phyloP scores from a whole-genome alignment of 2,797 vertebrate genomes.

The Glossophaga mutica region DNA sequence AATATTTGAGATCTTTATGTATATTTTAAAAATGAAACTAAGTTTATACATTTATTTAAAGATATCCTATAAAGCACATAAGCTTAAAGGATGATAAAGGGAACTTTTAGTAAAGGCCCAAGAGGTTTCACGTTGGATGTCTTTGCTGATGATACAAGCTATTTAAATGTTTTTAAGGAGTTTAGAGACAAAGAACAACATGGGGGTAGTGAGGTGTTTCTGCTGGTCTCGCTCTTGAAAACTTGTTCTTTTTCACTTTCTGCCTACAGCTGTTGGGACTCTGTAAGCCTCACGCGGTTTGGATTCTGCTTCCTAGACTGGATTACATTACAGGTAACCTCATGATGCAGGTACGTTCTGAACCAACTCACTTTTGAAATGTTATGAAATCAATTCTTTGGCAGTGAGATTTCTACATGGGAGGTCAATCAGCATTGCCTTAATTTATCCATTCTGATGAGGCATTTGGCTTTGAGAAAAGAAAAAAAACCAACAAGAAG shows the following conservation, averaged over 20 bases:
- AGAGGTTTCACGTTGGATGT: neutral
- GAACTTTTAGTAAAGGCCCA: neutral
- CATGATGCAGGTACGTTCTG: neutral
- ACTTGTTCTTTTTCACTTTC: neutral
- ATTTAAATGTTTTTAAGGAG: neutral
- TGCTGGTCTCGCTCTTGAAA: neutral
- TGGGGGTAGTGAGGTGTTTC: neutral
- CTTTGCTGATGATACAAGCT: neutral
- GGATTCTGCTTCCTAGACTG: neutral
- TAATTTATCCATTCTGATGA: neutral
- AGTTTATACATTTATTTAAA: slow-evolving; percentile 2
- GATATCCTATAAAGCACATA: neutral
- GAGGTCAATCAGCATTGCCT: neutral
- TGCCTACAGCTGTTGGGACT: neutral
- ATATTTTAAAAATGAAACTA: neutral
- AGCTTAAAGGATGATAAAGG: neutral
- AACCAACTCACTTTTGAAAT: slow-evolving; percentile 37
- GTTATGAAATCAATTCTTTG: slow-evolving; percentile 29
- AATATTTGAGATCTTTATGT: neutral
- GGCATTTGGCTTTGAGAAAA: neutral
- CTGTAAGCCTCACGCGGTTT: neutral
- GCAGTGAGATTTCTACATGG: neutral
- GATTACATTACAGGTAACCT: slow-evolving; percentile 23
- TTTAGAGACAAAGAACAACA: neutral
- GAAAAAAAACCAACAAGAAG: neutral